Conservation (phyloP, 2,113 vertebrate species). For the Ceyx margarethae region DNA sequence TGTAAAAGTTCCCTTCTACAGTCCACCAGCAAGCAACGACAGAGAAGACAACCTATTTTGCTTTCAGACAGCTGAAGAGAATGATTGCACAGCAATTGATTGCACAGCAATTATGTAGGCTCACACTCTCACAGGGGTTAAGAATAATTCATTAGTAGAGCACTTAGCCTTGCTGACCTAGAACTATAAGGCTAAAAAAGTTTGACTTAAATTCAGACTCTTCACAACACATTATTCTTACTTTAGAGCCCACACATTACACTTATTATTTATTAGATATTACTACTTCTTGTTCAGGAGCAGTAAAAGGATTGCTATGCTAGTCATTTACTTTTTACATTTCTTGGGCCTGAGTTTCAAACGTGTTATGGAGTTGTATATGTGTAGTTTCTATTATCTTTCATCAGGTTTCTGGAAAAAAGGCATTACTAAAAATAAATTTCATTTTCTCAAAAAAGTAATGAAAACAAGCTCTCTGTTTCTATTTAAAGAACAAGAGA, state of each 20-base stretch:
- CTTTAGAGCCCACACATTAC: not conserved
- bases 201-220: not conserved
- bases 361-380: not conserved
- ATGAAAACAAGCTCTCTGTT: not conserved
- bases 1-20: not conserved
- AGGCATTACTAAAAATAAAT: not conserved
- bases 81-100: not conserved
- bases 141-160: conserved; percentile 22
- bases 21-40: not conserved
- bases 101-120: not conserved
- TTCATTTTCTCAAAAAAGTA: not conserved
- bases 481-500: not conserved
- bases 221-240: not conserved
- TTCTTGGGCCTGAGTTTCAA: not conserved
- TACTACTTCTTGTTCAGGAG: not conserved
- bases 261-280: conserved; percentile 8
- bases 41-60: not conserved
- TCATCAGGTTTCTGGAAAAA: not conserved
- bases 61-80: not conserved
- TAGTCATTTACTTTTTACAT: not conserved
- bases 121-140: not conserved
- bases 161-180: not conserved
- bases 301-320: not conserved
- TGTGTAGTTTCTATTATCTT: not conserved
- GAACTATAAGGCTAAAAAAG: not conserved